These are phyloP conservation scores for Coptotermes formosanus DNA, from an alignment of 1,140 invertebrate genomes.

Conservation along the genomic window DNA sequence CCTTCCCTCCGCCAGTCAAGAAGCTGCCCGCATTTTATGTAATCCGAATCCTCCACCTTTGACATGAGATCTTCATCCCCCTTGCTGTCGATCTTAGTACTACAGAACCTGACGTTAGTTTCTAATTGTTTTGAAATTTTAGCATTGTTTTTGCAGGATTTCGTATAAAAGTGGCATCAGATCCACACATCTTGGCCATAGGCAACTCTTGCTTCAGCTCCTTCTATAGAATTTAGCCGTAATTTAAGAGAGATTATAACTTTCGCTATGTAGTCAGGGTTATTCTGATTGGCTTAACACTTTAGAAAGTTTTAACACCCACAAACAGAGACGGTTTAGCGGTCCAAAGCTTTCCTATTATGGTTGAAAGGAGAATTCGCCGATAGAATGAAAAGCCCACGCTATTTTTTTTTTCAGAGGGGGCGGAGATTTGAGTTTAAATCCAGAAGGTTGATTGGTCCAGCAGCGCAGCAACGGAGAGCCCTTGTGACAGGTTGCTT, in stretches of 20 bases:
- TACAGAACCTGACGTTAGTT: too few species aligned
- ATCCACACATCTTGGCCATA: neutral
- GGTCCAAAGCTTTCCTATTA: constrained; percentile 1
- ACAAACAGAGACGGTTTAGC: constrained; percentile 10
- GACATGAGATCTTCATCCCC: too few species aligned
- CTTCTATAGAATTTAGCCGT: neutral
- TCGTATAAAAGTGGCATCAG: neutral
- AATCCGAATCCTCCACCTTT: too few species aligned
- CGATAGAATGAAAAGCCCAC: neutral
- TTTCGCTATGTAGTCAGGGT: neutral
- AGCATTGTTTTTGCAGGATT: too few species aligned
- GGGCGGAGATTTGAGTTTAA: constrained; percentile 10
- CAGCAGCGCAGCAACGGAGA: neutral
- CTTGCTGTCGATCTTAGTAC: too few species aligned
- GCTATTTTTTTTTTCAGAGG: neutral
- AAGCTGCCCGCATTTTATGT: too few species aligned
- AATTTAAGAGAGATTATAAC: constrained; percentile 10
- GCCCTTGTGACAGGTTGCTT: constrained; percentile 6
- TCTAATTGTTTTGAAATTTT: too few species aligned
- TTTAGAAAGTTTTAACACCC: constrained; percentile 19
- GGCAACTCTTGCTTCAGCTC: neutral
- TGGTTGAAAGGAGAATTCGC: constrained; percentile 10
- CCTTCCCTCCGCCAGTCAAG: too few species aligned
- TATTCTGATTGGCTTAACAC: constrained; percentile 19
- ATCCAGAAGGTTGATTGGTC: constrained; percentile 2